Conservation (phyloP, 2,797 vertebrate species). For the Rhinophrynus dorsalis region DNA sequence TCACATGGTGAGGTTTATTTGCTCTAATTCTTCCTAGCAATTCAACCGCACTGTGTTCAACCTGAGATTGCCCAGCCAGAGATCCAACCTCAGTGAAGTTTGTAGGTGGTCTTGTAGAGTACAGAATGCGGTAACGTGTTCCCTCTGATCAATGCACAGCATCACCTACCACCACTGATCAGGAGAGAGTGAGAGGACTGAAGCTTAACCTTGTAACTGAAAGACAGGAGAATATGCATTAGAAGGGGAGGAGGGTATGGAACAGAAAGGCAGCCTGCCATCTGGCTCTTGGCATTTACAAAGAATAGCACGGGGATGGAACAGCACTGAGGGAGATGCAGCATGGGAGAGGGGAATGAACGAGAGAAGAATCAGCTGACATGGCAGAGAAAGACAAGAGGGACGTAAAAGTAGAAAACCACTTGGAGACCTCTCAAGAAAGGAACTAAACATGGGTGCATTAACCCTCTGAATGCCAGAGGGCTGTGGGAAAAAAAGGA, state of each 20-base stretch:
- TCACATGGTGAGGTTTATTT: too few relatives aligned
- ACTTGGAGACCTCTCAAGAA: too few relatives aligned
- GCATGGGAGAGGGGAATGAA: background rate
- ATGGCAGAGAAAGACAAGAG: too few relatives aligned
- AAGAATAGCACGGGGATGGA: background rate
- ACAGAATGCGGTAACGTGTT: background rate
- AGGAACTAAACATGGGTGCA: too few relatives aligned
- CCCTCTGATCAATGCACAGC: background rate
- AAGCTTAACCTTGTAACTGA: slow-evolving; percentile 2
- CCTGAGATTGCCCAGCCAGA: too few relatives aligned
- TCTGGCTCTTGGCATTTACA: slow-evolving; percentile 1
- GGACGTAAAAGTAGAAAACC: too few relatives aligned
- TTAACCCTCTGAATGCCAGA: too few relatives aligned
- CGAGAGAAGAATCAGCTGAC: too few relatives aligned
- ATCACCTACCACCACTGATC: background rate
- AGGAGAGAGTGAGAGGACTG: background rate
- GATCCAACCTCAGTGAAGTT: too few relatives aligned
- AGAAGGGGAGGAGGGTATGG: background rate
- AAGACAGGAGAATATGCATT: background rate
- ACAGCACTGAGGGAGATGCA: background rate
- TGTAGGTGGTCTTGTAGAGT: too few relatives aligned
- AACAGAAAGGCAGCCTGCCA: background rate
- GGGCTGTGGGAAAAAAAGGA: background rate
- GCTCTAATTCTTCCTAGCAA: too few relatives aligned
- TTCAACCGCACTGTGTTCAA: too few relatives aligned